Evolutionary conservation across 2,888 invertebrate species (phyloP), one percentile per base, ranked within the genome.

Genomic region (Blomia tropicalis): DNA sequence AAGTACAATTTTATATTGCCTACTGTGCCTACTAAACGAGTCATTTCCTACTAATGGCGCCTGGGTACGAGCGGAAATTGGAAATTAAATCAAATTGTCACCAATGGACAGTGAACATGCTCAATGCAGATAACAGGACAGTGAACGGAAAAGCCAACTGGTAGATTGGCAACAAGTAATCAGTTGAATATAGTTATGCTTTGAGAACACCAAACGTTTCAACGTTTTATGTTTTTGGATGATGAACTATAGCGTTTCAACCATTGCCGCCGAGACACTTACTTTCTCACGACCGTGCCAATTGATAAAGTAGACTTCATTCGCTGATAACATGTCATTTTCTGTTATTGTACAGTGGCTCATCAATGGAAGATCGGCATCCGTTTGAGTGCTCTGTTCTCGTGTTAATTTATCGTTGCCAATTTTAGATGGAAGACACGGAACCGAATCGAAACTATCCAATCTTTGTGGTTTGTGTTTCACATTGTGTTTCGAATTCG

Each of bases 31-130:
- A 11, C 36, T 7, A 7, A 36, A 7, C 17, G 36, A 7, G 36
- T 17, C 17, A 36, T 36, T 36, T 36, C 36, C 36, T 36, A 36
- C 36, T 17, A 36, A 7, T 36, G 7, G 7, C 7, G 36, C n/a
- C n/a, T n/a, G 36, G 36, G 27, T n/a, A 14, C 51, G 11, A 47
- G 51, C 51, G 51, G 51, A 47, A 11, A 47, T 47, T 47, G 51
- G 41, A 47, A 47, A 47, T 47, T 47, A 47, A 47, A 47, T 47
- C 27, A n/a, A 47, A 47, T 25, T 47, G 51, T 7, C 51, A 11
- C 51, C 23, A 47, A 25, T 25, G 22, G 51, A 47, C 51, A 47
- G 7, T 47, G n/a, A 19, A 47, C 51, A 47, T 25, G 51, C 51
- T 27, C 22, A 47, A 7, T 25, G 51, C 22, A 7, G 51, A 47